A percentile compares a stretch with the other conserved stretches of the same genome.
Evolutionary conservation across 2,888 invertebrate genomes (phyloP).

Genomic region (Acanthosoma haemorrhoidale): DNA sequence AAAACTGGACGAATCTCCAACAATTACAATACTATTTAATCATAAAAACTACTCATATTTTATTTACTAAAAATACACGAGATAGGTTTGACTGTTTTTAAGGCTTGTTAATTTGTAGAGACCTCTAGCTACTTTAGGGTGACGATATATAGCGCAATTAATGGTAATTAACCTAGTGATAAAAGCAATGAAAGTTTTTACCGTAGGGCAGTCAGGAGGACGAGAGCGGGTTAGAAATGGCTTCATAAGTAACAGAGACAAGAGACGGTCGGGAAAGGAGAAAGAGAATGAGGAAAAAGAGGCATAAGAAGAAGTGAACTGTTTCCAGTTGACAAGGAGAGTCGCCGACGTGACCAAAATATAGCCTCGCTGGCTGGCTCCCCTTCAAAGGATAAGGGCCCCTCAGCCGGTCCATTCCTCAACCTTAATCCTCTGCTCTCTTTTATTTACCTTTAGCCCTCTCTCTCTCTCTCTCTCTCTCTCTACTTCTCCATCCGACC

Average conservation of each 20-base stretch:
- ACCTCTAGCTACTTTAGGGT: too few species aligned
- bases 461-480: conserved; percentile 1
- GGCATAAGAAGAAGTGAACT: conserved; percentile 3
- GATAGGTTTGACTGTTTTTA: too few species aligned
- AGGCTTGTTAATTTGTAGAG: too few species aligned
- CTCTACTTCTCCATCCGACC: too few species aligned
- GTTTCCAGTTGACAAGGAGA: background rate
- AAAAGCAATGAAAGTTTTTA: background rate
- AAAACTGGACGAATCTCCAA: too few species aligned
- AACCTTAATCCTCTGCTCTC: background rate
- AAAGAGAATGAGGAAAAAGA: background rate
- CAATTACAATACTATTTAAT: too few species aligned
- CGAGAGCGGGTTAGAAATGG: conserved; percentile 3
- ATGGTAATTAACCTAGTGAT: too few species aligned
- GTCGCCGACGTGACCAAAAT: background rate
- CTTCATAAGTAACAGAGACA: conserved; percentile 12
- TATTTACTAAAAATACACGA: too few species aligned
- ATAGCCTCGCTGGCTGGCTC: background rate
- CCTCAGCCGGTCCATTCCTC: background rate
- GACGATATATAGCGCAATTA: too few species aligned
- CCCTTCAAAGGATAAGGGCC: background rate
- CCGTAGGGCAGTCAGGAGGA: background rate
- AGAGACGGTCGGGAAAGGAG: conserved; percentile 6
- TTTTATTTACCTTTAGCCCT: background rate
- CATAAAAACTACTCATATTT: too few species aligned